Evolutionary conservation across 2,888 invertebrate genomes (phyloP).

Genomic region (Mycalesis mineus): DNA sequence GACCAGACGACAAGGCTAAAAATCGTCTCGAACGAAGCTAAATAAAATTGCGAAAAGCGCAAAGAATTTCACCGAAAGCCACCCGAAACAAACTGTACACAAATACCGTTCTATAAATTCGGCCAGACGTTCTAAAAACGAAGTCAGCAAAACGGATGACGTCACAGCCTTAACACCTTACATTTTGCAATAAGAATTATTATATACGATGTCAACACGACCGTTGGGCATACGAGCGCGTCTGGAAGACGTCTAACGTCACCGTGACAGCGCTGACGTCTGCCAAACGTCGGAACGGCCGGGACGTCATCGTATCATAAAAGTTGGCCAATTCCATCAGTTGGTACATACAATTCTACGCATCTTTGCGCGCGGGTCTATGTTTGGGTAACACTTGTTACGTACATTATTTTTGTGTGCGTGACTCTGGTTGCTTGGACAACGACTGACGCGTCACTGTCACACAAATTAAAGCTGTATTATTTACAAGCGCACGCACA

Average conservation of each 20-base stretch:
- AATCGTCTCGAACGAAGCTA: not conserved
- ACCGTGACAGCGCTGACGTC: conserved; percentile 42
- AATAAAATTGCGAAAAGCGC: not conserved
- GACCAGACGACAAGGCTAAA: too few relatives aligned
- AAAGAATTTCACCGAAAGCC: not conserved
- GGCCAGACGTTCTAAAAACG: conserved; percentile 31
- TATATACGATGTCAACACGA: conserved; percentile 30
- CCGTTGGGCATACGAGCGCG: conserved; percentile 18
- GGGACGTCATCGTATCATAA: conserved; percentile 39
- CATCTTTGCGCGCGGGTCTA: too few relatives aligned
- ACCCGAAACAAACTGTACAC: conserved; percentile 13
- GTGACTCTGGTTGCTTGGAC: too few relatives aligned
- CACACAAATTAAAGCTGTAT: too few relatives aligned
- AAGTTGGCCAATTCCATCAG: conserved; percentile 10
- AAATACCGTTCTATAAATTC: conserved; percentile 23
- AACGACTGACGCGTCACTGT: too few relatives aligned
- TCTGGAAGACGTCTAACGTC: conserved; percentile 36
- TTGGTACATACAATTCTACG: too few relatives aligned
- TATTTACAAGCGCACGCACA: too few relatives aligned
- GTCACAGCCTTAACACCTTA: conserved; percentile 27
- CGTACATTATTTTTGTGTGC: too few relatives aligned
- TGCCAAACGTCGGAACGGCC: conserved; percentile 35
- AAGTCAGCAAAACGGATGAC: conserved; percentile 28
- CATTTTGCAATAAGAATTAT: conserved; percentile 36
- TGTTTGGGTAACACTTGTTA: too few relatives aligned